phyloP scores from a whole-genome alignment of 2,888 invertebrate genomes.

The Notodonta dromedarius region DNA sequence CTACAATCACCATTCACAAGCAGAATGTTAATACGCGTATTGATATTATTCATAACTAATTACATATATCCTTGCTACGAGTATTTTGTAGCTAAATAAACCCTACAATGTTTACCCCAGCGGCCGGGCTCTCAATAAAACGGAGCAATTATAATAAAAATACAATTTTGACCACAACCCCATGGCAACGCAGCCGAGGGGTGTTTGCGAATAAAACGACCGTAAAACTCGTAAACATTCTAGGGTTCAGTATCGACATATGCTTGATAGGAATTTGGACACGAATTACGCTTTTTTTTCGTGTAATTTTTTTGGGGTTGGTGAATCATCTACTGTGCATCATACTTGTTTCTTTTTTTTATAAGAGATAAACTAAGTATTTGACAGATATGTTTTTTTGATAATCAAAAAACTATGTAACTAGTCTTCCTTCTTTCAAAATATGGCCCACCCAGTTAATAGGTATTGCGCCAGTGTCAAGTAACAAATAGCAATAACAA shows the following conservation, averaged over 20 bases:
- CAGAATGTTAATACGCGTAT: constrained; percentile 1
- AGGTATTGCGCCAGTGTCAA: too few species aligned
- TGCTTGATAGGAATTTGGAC: constrained; percentile 44
- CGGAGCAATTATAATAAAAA: constrained; percentile 82
- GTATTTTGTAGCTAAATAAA: constrained; percentile 51
- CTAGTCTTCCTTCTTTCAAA: too few species aligned
- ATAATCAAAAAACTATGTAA: too few species aligned
- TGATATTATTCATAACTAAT: constrained; percentile 59
- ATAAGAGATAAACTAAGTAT: too few species aligned
- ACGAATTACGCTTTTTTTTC: constrained; percentile 21
- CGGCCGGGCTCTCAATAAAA: constrained; percentile 70
- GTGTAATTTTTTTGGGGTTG: neutral
- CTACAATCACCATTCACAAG: neutral
- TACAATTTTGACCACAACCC: constrained; percentile 82
- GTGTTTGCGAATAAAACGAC: constrained; percentile 76
- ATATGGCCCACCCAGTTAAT: too few species aligned
- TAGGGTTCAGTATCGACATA: constrained; percentile 57
- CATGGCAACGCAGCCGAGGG: constrained; percentile 59
- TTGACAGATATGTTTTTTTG: too few species aligned
- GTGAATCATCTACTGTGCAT: neutral
- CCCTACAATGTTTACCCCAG: constrained; percentile 74
- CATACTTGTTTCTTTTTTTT: too few species aligned
- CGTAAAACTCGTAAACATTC: constrained; percentile 64
- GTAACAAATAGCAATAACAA: too few species aligned
- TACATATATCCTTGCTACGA: constrained; percentile 52